These are phyloP conservation scores for Piliocolobus tephrosceles DNA, from an alignment of 2,113 vertebrate species.

Conservation along the genomic window DNA sequence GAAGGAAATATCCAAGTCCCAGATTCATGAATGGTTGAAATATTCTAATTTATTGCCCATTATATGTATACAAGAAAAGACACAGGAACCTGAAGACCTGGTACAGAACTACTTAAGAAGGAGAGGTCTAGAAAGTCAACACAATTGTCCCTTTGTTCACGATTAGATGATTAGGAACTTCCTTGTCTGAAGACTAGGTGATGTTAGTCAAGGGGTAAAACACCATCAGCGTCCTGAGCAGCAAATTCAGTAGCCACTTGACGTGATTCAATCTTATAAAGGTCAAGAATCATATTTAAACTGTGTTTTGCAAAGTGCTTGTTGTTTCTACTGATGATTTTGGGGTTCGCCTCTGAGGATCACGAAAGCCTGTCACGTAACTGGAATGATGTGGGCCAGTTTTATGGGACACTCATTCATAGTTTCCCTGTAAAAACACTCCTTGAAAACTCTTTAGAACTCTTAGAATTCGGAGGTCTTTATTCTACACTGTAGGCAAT, in stretches of 20 bases:
- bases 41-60: background rate
- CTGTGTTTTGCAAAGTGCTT: background rate
- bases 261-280: background rate
- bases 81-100: background rate
- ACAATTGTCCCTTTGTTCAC: background rate
- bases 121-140: background rate
- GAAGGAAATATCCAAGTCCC: constrained; percentile 32
- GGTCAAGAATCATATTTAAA: background rate
- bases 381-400: background rate
- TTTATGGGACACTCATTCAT: background rate
- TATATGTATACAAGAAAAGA: background rate
- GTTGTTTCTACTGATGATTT: background rate
- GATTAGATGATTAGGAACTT: background rate
- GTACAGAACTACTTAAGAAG: background rate
- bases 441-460: background rate
- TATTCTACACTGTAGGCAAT: background rate
- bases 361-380: background rate
- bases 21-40: constrained; percentile 55
- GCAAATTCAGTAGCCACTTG: background rate
- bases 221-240: background rate
- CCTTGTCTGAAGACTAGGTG: background rate
- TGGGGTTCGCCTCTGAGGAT: background rate
- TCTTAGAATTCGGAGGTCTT: background rate
- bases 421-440: background rate
- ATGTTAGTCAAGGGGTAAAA: background rate